These are phyloP conservation scores for Microcebus tavaratra DNA, from an alignment of 2,113 vertebrate genomes.

Conservation along the genomic window DNA sequence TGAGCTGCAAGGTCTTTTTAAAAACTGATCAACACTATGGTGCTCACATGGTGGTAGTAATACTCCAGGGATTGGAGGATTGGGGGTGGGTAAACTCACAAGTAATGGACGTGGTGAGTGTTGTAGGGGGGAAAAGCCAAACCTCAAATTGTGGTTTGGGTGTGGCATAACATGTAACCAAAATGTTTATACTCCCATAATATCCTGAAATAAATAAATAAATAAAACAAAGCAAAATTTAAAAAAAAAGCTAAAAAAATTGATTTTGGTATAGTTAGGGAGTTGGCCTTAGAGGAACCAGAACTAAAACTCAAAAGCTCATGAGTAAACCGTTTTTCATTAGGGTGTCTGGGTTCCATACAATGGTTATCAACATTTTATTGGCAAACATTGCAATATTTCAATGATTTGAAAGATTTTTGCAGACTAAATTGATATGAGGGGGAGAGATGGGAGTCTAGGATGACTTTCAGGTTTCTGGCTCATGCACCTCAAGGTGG, in stretches of 20 bases:
- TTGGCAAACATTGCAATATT: not conserved
- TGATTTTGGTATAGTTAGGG: not conserved
- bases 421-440: not conserved
- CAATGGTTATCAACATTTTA: conserved; percentile 6
- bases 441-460: not conserved
- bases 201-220: too few species aligned
- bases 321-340: not conserved
- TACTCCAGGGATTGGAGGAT: too few species aligned
- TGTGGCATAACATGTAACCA: too few species aligned
- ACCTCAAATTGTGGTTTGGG: too few species aligned
- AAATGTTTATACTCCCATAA: too few species aligned
- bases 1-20: not conserved
- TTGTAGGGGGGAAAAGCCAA: too few species aligned
- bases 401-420: conserved; percentile 5
- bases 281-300: not conserved
- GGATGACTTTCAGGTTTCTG: not conserved
- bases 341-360: not conserved
- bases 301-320: not conserved
- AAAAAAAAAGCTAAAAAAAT: not conserved
- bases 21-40: not conserved
- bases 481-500: not conserved
- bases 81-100: too few species aligned
- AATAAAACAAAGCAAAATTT: too few species aligned
- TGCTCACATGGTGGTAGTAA: too few species aligned
- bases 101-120: too few species aligned